Evolutionary conservation across 2,888 invertebrate genomes (phyloP), one percentile per base, ranked within the genome.

Genomic region (Watsonalla binaria): DNA sequence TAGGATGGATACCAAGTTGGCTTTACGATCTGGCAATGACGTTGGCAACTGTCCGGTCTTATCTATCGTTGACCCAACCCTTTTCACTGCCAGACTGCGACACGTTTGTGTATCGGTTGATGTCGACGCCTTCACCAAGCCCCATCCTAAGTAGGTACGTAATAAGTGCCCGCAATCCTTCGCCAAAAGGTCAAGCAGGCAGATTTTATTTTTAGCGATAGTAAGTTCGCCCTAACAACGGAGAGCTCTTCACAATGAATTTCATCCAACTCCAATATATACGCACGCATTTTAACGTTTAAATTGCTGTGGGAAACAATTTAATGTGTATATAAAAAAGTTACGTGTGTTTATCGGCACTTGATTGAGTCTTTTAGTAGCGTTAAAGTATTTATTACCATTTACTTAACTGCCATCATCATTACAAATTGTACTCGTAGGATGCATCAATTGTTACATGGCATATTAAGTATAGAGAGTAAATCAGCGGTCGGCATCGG

Each of bases 11-110:
- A 9, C 37, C 5, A 37, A 8, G 37, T 37, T 78, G 75, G 81
- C 72, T 80, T 86, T 86, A 86, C 82, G 80, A 82, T 76, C 82
- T 80, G 83, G 77, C 77, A 81, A 85, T 83, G 86, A 84, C 82
- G 78, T 70, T 74, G 78, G 79, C 74, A 78, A 82, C 80, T 80
- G 84, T 80, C 80, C 79, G 73, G 65, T 67, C 80, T 87, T 89
- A 89, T 88, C 88, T 86, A 71, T 72, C 64, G 72, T 67, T 78
- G 79, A 80, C 83, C 83, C 78, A 82, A 88, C 87, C 88, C 88
- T 89, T 86, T 85, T 87, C 87, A 84, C 78, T 78, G 80, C 80
- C 82, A 76, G 65, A 72, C 72, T 68, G 61, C 65, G 56, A 60
- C 59, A 66, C 63, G 71, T 72, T 68, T 61, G 54, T 68, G 59